Conservation (phyloP, 2,888 invertebrate genomes). For the Sisyra nigra region DNA sequence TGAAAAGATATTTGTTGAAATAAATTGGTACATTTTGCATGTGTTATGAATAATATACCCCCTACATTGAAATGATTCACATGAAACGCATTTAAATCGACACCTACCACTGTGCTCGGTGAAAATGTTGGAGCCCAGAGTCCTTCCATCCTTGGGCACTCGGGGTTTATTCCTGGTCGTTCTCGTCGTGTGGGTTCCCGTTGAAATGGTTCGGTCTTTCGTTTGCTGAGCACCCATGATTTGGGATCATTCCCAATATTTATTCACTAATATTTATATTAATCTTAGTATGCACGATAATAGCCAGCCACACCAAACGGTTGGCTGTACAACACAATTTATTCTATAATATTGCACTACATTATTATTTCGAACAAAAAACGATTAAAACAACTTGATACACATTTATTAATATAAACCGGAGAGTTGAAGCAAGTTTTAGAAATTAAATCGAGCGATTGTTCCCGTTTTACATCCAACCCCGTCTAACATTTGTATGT, state of each 20-base stretch:
- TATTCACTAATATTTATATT: constrained; percentile 11
- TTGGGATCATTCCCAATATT: constrained; percentile 25
- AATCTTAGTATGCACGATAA: constrained; percentile 13
- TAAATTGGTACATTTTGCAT: too few relatives aligned
- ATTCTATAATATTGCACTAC: constrained; percentile 13
- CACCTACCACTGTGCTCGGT: constrained; percentile 86
- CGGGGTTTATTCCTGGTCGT: constrained; percentile 60
- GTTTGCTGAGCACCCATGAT: constrained; percentile 87
- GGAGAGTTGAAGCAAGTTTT: too few relatives aligned
- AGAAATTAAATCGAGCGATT: not conserved
- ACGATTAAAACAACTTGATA: not conserved
- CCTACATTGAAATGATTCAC: too few relatives aligned
- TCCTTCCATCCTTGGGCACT: constrained; percentile 65
- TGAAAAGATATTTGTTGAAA: too few relatives aligned
- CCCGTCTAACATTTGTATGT: constrained; percentile 1
- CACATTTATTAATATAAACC: not conserved
- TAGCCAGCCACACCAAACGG: constrained; percentile 22
- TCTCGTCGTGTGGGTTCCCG: constrained; percentile 53
- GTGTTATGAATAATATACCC: too few relatives aligned
- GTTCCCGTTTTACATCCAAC: constrained; percentile 1
- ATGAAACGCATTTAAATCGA: not conserved
- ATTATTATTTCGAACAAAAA: constrained; percentile 9
- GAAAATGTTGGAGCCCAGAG: constrained; percentile 80
- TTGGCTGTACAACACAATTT: constrained; percentile 17
- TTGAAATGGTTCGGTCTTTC: constrained; percentile 68